These are phyloP conservation scores for Phenganax subtilis DNA, from an alignment of 92 coral and sea anemone species.

Conservation along the genomic window DNA sequence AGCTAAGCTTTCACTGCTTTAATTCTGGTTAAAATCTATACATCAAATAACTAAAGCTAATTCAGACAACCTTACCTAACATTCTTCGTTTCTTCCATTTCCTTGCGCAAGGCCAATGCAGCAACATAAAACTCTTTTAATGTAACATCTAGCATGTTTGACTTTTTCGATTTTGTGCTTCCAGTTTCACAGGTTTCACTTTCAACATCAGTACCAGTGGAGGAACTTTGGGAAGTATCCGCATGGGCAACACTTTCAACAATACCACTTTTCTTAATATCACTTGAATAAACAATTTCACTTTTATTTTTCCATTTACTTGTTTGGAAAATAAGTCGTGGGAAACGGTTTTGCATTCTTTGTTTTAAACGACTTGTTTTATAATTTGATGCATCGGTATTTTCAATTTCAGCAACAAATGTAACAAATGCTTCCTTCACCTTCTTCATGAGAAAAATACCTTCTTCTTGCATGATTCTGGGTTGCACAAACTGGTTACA, in stretches of 20 bases:
- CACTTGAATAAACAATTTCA: not conserved
- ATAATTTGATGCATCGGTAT: not conserved
- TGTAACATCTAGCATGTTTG: not conserved
- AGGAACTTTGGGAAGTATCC: not conserved
- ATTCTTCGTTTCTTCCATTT: not conserved
- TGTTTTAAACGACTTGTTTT: slow-evolving; percentile 1
- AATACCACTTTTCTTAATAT: not conserved
- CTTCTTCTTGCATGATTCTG: not conserved
- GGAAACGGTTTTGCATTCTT: not conserved
- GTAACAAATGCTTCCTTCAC: not conserved
- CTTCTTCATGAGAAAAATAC: not conserved
- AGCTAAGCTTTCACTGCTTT: too few species aligned
- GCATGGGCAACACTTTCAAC: not conserved
- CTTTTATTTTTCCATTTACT: not conserved
- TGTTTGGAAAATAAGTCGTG: not conserved
- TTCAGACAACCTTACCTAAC: too few species aligned
- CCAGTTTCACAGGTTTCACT: not conserved
- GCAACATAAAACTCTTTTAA: slow-evolving; percentile 5
- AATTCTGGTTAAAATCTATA: too few species aligned
- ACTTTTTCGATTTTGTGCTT: not conserved
- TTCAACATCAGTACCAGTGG: not conserved
- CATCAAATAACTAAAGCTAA: too few species aligned
- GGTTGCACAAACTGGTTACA: not conserved
- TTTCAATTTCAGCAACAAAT: not conserved
- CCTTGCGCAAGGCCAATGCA: not conserved